A percentile compares a stretch with the other conserved stretches of the same genome.
phyloP scores from a whole-genome alignment of 2,797 vertebrate species.

The Coreius guichenoti region DNA sequence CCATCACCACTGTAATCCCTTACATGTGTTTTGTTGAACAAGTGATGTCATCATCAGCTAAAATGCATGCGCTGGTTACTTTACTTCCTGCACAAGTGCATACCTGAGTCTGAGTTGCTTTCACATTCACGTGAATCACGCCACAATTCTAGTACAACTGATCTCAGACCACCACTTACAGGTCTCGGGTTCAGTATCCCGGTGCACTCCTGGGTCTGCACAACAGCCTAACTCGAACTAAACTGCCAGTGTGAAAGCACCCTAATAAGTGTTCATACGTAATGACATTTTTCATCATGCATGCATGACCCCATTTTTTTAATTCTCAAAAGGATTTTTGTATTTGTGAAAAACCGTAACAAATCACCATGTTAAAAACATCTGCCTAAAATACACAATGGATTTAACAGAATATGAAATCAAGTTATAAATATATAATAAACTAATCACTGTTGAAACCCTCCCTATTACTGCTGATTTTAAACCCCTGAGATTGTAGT shows the following conservation, averaged over 20 bases:
- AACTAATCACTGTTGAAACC: conserved; percentile 26
- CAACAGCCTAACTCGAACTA: too few species aligned
- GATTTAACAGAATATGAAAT: conserved; percentile 25
- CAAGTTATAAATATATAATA: background rate
- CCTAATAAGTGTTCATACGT: background rate
- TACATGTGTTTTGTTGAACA: too few species aligned
- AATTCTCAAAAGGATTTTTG: background rate
- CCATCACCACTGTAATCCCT: too few species aligned
- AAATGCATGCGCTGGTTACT: too few species aligned
- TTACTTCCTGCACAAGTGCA: too few species aligned
- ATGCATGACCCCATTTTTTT: background rate
- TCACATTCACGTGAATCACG: too few species aligned
- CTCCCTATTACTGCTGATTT: conserved; percentile 2
- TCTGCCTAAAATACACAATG: background rate
- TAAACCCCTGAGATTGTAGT: conserved; percentile 7
- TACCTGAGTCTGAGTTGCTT: too few species aligned
- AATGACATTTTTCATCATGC: background rate
- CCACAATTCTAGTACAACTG: too few species aligned
- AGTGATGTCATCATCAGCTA: too few species aligned
- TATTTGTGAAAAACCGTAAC: background rate
- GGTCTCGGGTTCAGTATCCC: background rate
- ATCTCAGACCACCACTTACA: background rate
- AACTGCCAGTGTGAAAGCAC: too few species aligned
- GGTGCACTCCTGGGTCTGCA: too few species aligned
- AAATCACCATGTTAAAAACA: conserved; percentile 1